A percentile compares a stretch with the other conserved stretches of the same genome.
phyloP scores from a whole-genome alignment of 2,113 vertebrate species.

The Phylloscopus trochiloides region DNA sequence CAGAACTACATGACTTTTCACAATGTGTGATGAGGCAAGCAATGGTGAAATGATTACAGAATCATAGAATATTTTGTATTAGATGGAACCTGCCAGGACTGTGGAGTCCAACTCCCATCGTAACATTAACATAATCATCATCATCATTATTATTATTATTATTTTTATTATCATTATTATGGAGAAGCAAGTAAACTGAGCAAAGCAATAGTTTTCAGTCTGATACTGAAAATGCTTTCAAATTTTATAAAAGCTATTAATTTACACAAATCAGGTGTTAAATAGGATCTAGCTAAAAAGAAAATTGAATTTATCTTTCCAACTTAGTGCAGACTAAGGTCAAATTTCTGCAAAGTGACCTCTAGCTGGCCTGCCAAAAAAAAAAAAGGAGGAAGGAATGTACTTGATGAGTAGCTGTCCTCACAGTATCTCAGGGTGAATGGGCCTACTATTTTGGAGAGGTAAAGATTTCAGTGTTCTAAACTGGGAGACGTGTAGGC shows the following conservation, averaged over 20 bases:
- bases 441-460: slow-evolving; percentile 42
- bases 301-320: background rate
- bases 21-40: background rate
- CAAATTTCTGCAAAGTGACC: background rate
- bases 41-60: background rate
- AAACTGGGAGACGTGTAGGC: slow-evolving; percentile 31
- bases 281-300: background rate
- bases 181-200: background rate
- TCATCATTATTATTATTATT: background rate
- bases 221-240: background rate
- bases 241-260: background rate
- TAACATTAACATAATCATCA: background rate
- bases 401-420: slow-evolving; percentile 17
- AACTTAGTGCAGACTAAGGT: background rate
- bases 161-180: background rate
- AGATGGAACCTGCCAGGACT: background rate
- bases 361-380: background rate
- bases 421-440: slow-evolving; percentile 34
- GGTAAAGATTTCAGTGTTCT: slow-evolving; percentile 52
- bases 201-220: background rate
- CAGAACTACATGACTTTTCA: background rate
- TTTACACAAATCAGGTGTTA: background rate
- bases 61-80: background rate
- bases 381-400: background rate
- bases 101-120: background rate